phyloP scores from a whole-genome alignment of 2,797 vertebrate species.

The Syndactyla subalaris region DNA sequence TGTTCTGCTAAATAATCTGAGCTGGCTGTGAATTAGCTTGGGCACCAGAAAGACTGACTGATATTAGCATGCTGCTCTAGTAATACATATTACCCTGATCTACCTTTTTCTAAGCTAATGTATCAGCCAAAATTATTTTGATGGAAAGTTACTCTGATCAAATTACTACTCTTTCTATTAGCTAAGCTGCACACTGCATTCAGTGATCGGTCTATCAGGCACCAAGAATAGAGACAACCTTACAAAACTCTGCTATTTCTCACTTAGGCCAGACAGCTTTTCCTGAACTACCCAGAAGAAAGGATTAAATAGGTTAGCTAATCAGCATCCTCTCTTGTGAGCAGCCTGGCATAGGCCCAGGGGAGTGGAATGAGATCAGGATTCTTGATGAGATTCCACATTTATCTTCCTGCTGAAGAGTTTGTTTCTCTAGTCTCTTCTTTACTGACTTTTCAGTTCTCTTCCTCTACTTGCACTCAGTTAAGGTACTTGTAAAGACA shows the following conservation, averaged over 20 bases:
- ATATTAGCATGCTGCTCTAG: background rate
- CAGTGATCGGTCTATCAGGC: background rate
- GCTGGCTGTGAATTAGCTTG: background rate
- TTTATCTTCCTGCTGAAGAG: background rate
- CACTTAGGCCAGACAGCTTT: background rate
- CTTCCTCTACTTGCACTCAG: background rate
- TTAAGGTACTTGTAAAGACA: background rate
- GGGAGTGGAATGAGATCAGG: background rate
- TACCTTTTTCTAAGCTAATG: background rate
- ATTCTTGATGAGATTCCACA: background rate
- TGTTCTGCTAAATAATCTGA: background rate
- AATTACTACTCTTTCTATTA: background rate
- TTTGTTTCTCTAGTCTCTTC: background rate
- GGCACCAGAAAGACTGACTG: background rate
- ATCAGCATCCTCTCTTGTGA: background rate
- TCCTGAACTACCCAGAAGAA: background rate
- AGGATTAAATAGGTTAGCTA: background rate
- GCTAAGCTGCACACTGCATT: background rate
- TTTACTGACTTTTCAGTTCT: background rate
- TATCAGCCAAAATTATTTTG: background rate
- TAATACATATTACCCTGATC: background rate
- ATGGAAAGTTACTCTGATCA: background rate
- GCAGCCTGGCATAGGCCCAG: background rate
- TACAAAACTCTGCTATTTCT: background rate
- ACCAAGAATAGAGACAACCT: background rate